These are phyloP conservation scores for Limnodromus scolopaceus DNA, from an alignment of 2,797 vertebrate species.

Conservation along the genomic window DNA sequence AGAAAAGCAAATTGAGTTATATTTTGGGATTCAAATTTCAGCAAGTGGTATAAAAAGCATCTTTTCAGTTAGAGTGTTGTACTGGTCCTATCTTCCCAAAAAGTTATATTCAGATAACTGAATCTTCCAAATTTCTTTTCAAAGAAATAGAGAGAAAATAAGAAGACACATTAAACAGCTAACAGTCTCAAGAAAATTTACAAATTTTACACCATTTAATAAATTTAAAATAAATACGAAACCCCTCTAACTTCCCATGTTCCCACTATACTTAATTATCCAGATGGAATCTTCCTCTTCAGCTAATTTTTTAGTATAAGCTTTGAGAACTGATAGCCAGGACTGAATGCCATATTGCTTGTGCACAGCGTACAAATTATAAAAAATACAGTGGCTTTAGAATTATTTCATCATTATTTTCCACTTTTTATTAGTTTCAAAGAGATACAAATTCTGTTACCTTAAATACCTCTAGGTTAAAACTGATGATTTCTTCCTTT, in stretches of 20 bases:
- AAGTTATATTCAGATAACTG: background rate
- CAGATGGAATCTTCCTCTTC: background rate
- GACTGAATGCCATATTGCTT: background rate
- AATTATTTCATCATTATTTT: background rate
- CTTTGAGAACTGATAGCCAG: background rate
- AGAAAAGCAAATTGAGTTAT: background rate
- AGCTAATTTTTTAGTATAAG: background rate
- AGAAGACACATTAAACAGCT: background rate
- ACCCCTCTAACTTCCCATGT: background rate
- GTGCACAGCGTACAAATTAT: background rate
- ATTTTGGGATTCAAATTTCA: background rate
- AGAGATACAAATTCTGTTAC: background rate
- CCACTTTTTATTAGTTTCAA: background rate
- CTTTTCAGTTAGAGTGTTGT: background rate
- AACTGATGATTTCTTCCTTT: background rate
- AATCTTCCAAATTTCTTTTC: background rate
- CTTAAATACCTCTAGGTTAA: background rate
- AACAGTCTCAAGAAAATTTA: background rate
- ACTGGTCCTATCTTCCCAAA: background rate
- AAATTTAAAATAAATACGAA: background rate
- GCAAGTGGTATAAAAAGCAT: background rate
- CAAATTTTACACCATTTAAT: background rate
- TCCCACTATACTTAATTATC: background rate
- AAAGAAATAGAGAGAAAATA: background rate
- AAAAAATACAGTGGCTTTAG: background rate